A percentile compares a stretch with the other conserved stretches of the same genome.
phyloP scores from a whole-genome alignment of 2,888 invertebrate species.

The Enchytraeus crypticus region DNA sequence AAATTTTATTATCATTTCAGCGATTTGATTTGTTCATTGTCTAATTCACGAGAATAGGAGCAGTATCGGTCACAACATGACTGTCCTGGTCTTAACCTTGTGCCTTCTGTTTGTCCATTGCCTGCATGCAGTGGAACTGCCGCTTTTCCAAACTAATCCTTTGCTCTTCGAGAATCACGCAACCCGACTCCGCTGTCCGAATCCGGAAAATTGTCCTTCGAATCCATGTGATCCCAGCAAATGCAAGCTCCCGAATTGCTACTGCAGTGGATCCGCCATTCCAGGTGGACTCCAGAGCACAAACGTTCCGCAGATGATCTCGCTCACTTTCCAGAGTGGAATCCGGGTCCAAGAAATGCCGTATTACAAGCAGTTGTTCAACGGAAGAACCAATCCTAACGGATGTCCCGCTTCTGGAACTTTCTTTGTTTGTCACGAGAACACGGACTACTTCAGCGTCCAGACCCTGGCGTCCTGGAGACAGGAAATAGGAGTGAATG shows the following conservation, averaged over 20 bases:
- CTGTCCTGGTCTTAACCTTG: too few species aligned
- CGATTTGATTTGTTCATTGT: too few species aligned
- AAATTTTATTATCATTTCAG: too few species aligned
- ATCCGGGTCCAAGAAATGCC: neutral
- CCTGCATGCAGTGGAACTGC: too few species aligned
- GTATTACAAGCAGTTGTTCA: neutral
- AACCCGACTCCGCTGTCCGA: too few species aligned
- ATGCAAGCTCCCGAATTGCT: slow-evolving; percentile 13
- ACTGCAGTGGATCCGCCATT: slow-evolving; percentile 7
- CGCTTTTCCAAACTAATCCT: too few species aligned
- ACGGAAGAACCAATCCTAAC: slow-evolving; percentile 3
- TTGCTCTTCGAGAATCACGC: too few species aligned
- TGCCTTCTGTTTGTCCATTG: too few species aligned
- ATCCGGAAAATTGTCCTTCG: too few species aligned
- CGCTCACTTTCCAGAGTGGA: slow-evolving; percentile 4
- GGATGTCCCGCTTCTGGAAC: slow-evolving; percentile 6
- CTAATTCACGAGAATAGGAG: too few species aligned
- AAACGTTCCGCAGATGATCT: slow-evolving; percentile 9
- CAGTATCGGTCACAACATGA: too few species aligned
- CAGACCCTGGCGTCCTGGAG: neutral
- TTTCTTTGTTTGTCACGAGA: slow-evolving; percentile 7
- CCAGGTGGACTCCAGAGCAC: slow-evolving; percentile 3
- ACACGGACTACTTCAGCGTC: neutral
- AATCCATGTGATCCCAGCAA: neutral
- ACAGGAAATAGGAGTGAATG: slow-evolving; percentile 6